These are phyloP conservation scores for Poeciliopsis turneri DNA, from an alignment of 2,797 vertebrate genomes.

Conservation along the genomic window DNA sequence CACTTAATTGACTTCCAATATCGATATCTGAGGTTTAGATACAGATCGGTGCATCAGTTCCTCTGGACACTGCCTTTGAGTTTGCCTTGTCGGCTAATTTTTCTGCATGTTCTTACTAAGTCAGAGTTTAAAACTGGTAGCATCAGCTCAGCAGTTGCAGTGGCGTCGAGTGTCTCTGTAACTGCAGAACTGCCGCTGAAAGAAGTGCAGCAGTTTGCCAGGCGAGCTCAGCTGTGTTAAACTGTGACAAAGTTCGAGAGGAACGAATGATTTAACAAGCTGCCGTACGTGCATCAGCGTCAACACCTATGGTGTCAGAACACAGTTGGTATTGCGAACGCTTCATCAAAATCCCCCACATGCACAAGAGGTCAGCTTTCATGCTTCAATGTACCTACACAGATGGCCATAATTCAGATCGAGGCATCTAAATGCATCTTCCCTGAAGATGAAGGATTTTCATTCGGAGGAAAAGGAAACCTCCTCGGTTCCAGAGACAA, in stretches of 20 bases:
- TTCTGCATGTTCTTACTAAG: no score
- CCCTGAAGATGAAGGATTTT: constrained; percentile 24
- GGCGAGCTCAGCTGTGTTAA: neutral
- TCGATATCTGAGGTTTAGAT: no score
- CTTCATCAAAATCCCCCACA: neutral
- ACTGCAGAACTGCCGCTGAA: no score
- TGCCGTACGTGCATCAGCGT: neutral
- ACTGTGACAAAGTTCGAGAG: neutral
- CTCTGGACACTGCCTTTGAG: no score
- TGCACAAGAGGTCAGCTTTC: neutral
- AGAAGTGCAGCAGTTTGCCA: no score
- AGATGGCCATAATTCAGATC: constrained; percentile 37
- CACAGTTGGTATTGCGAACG: neutral
- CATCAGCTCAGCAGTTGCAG: no score
- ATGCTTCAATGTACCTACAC: constrained; percentile 4
- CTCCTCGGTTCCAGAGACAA: constrained; percentile 4
- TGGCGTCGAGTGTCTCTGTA: no score
- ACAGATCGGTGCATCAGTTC: no score
- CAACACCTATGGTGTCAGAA: neutral
- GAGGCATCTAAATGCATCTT: constrained; percentile 54
- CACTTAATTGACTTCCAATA: no score
- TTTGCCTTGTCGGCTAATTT: no score
- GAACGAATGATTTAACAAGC: neutral
- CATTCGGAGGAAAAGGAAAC: constrained; percentile 13
- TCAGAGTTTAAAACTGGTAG: no score